These are phyloP conservation scores for Xylocampa areola DNA, from an alignment of 2,888 invertebrate species.

Conservation along the genomic window DNA sequence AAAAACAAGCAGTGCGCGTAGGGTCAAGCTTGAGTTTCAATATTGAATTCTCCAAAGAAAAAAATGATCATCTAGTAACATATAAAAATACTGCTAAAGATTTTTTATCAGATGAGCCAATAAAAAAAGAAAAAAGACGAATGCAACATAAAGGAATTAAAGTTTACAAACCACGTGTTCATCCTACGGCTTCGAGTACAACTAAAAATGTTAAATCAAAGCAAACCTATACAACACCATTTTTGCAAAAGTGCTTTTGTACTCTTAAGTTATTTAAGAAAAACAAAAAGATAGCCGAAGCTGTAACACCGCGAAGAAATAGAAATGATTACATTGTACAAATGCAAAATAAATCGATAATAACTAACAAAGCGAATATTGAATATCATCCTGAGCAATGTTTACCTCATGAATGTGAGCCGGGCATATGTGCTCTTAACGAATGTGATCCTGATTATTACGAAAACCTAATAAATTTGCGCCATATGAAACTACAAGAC, in stretches of 20 bases:
- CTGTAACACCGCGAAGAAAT: constrained; percentile 2
- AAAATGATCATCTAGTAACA: neutral
- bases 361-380: constrained; percentile 19
- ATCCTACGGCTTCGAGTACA: constrained; percentile 21
- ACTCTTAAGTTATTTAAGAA: constrained; percentile 40
- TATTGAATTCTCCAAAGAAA: constrained; percentile 61
- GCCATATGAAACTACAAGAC: constrained; percentile 9
- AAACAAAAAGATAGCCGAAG: constrained; percentile 34
- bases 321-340: constrained; percentile 25
- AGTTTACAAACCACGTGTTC: constrained; percentile 24
- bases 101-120: neutral
- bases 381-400: constrained; percentile 7
- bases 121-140: constrained; percentile 5
- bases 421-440: neutral
- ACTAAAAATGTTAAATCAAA: constrained; percentile 22
- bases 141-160: constrained; percentile 26
- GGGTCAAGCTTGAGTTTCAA: constrained; percentile 61
- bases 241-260: constrained; percentile 46
- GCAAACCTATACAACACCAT: constrained; percentile 29
- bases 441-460: constrained; percentile 15
- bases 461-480: constrained; percentile 2
- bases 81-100: neutral
- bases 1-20: constrained; percentile 57
- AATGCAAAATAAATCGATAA: constrained; percentile 26
- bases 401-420: constrained; percentile 52